Evolutionary conservation across 2,113 vertebrate species (phyloP), one percentile per base, ranked within the genome.

Genomic region (Epinephelus fuscoguttatus): DNA sequence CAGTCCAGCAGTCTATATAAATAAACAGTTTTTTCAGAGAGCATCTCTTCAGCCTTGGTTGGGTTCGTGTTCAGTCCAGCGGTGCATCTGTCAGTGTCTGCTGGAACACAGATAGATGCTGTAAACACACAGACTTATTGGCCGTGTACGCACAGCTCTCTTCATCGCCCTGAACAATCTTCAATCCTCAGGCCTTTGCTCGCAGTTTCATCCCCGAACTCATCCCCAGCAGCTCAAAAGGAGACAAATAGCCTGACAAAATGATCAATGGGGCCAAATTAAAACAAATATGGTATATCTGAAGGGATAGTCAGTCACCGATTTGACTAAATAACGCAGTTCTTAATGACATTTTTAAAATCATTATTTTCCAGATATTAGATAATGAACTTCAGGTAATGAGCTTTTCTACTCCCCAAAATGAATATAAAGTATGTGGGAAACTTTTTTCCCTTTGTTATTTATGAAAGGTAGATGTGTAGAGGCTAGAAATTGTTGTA

Each of bases 261-360:
- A 62, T 59, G 50, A 90, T 92, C 86, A 53, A 91, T 90, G 13
- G 55, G 21, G 23, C 67, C 75, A 90, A 87, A 92, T 93, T 77
- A 88, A 86, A 88, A 93, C 60, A 71, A 88, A 90, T 85, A 64
- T 76, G 64, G 19, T 42, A 62, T 80, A 77, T 90, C 63, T 42
- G 66, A 86, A 89, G 52, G 80, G 77, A 72, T 69, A 75, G 62
- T 15, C 80, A 64, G 37, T 85, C 71, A 78, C 21, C 1, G 8
- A 67, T 81, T 86, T 18, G 77, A 86, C 71, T 47, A 30, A 59
- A 82, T 60, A 21, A 73, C 70, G 79, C 42, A 62, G 75, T 73
- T 81, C 84, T 61, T 89, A 87, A 86, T 78, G 89, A 66, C 59
- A 18, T 88, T 83, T 84, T 33, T 37, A 23, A 61, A 83, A 73